Evolutionary conservation across 2,797 vertebrate genomes (phyloP).

Genomic region (Champsocephalus gunnari): DNA sequence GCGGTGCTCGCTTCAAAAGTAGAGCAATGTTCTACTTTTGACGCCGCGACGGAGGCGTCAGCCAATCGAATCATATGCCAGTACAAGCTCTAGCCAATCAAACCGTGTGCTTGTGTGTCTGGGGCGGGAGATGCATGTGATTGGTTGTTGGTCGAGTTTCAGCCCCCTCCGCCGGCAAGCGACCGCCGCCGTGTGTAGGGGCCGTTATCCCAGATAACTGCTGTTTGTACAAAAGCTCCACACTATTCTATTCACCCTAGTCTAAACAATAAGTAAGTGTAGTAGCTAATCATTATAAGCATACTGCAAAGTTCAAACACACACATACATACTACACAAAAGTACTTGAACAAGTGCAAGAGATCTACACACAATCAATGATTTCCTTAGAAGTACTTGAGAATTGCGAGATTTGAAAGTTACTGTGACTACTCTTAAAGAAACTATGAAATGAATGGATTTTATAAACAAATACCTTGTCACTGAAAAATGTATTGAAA

Average conservation of each 20-base stretch:
- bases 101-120: too few relatives aligned
- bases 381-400: conserved; percentile 12
- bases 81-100: too few relatives aligned
- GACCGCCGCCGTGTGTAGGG: too few relatives aligned
- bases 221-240: neutral
- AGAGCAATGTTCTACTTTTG: too few relatives aligned
- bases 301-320: conserved; percentile 1
- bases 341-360: neutral
- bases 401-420: neutral
- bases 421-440: neutral
- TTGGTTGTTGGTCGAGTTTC: too few relatives aligned
- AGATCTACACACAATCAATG: neutral
- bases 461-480: neutral
- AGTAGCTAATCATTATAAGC: conserved; percentile 29
- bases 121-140: too few relatives aligned
- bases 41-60: too few relatives aligned
- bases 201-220: conserved; percentile 8
- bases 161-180: too few relatives aligned
- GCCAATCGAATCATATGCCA: too few relatives aligned
- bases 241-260: neutral
- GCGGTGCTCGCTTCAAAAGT: too few relatives aligned
- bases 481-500: neutral
- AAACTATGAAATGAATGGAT: neutral
- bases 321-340: neutral
- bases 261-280: conserved; percentile 16